Conservation (phyloP, 1,140 invertebrate species). For the Polypedilum vanderplanki region DNA sequence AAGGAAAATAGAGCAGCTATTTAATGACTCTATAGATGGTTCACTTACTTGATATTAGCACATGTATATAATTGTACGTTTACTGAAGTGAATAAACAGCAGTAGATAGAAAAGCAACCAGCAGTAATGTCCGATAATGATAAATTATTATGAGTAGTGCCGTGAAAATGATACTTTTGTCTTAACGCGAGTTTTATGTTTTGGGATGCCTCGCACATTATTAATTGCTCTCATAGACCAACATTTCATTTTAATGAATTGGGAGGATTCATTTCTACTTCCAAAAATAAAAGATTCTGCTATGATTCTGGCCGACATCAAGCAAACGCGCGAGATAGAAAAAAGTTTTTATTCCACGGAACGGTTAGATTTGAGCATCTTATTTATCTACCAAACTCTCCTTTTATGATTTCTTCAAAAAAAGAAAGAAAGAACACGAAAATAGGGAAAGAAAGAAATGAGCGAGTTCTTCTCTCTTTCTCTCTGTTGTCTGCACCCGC, state of each 20-base stretch:
- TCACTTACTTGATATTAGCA: no score
- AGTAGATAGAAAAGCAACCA: no score
- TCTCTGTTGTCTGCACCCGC: conserved; percentile 3
- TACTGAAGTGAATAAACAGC: no score
- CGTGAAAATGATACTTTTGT: conserved; percentile 7
- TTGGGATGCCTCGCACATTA: conserved; percentile 9
- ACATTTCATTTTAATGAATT: conserved; percentile 8
- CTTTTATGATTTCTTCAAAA: conserved; percentile 22
- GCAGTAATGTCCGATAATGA: no score
- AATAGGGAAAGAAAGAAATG: conserved; percentile 6
- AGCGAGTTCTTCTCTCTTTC: not conserved
- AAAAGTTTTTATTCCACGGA: not conserved
- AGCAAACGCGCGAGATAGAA: not conserved
- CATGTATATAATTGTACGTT: no score
- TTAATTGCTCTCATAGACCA: conserved; percentile 23
- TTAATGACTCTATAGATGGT: no score
- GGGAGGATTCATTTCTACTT: not conserved
- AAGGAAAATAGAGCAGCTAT: no score
- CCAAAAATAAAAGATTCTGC: not conserved
- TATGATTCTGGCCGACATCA: not conserved
- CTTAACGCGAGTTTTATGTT: not conserved
- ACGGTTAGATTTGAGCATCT: not conserved
- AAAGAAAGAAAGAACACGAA: not conserved
- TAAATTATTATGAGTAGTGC: not conserved
- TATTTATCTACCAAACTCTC: not conserved